These are phyloP conservation scores for Melanotaenia pygmaea DNA, from an alignment of 2,797 vertebrate genomes.

Conservation along the genomic window DNA sequence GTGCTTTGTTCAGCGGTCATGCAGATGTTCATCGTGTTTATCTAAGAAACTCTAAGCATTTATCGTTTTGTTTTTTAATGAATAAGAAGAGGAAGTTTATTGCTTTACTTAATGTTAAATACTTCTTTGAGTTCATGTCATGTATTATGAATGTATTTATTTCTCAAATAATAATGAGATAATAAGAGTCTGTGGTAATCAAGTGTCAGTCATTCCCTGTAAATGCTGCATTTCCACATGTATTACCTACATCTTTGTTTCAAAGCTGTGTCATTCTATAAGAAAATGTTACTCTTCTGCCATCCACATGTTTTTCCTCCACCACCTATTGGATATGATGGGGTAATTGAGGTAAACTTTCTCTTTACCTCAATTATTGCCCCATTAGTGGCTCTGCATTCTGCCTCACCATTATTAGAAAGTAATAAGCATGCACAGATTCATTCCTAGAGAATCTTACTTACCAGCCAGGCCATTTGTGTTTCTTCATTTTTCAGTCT, in stretches of 20 bases:
- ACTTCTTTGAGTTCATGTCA: constrained; percentile 27
- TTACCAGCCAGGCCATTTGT: constrained; percentile 2
- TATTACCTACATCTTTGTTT: constrained; percentile 2
- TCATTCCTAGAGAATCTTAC: neutral
- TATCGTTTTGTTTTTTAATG: neutral
- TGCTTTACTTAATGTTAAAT: constrained; percentile 47
- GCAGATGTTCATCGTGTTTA: constrained; percentile 45
- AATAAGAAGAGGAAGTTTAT: constrained; percentile 42
- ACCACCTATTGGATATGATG: neutral
- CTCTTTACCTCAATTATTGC: constrained; percentile 13
- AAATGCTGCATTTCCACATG: neutral
- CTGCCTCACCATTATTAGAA: constrained; percentile 20
- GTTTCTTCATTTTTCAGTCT: constrained; percentile 11
- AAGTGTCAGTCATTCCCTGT: neutral
- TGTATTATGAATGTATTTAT: constrained; percentile 4
- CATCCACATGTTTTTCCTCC: constrained; percentile 17
- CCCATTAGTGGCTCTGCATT: constrained; percentile 2
- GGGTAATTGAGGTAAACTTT: neutral
- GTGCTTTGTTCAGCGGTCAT: constrained; percentile 47
- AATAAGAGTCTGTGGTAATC: neutral
- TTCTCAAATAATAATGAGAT: neutral
- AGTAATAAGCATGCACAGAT: constrained; percentile 13
- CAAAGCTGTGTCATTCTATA: neutral
- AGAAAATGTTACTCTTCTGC: neutral
- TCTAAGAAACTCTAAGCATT: constrained; percentile 25